Evolutionary conservation across 2,888 invertebrate species (phyloP), one percentile per base, ranked within the genome.

Genomic region (Cosmorhoe ocellata): DNA sequence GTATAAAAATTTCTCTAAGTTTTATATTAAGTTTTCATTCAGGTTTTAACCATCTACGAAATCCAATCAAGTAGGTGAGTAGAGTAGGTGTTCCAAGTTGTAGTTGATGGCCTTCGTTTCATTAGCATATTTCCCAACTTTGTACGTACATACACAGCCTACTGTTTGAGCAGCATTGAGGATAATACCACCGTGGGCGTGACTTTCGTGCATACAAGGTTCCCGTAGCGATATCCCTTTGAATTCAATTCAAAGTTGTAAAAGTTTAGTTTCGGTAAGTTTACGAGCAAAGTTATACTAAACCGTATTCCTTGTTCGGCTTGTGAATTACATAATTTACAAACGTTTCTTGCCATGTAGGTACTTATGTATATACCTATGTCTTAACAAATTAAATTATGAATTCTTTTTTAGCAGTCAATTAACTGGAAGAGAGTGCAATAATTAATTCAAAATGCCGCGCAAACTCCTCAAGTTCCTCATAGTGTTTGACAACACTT

Each of bases 401-500:
- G 10, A 28, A 38, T 46, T 7, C 28, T 40, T 37, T 50, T 26
- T 51, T 46, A 36, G 32, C 49, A 46, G 40, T 10, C 12, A 9
- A 39, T 37, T 30, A 39, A 24, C n/a, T 12, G 22, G 32, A 26
- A 14, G 32, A 5, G 34, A 34, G 38, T 42, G 36, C 39, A 48
- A 42, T 43, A 36, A 5, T 2, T 6, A 14, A 55, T 52, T 47
- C 51, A 88, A 73, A 72, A 96, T 96, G 96, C 95, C 96, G 65
- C 92, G 96, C 69, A 98, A 98, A 89, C 91, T 98, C 67, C 92
- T 97, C 61, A 98, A 98, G 89, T 98, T 98, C 86, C 91, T 98
- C 56, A 97, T 98, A 70, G 93, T 98, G 59, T 97, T 98, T 86
- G 98, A 98, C 87, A 98, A 98, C 79, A 96, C 97, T 37, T 97